A percentile compares a stretch with the other conserved stretches of the same genome.
Evolutionary conservation across 2,888 invertebrate genomes (phyloP).

Genomic region (Machimus rusticus): DNA sequence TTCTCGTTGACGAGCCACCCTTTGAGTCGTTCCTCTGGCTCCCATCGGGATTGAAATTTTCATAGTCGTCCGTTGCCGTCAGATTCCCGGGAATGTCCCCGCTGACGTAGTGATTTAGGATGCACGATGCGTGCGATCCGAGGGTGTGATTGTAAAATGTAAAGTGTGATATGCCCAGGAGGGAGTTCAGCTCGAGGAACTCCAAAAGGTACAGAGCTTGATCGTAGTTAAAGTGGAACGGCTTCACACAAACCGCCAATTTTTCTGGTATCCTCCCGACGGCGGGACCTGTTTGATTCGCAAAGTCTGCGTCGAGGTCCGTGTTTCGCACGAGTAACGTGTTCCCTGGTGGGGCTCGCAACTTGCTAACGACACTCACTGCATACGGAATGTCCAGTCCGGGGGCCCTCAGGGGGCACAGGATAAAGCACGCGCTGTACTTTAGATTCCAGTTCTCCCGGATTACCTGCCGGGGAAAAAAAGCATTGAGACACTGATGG

Average conservation of each 20-base stretch:
- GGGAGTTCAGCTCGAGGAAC: constrained; percentile 85
- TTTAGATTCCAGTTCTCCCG: constrained; percentile 94
- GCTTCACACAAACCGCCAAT: constrained; percentile 87
- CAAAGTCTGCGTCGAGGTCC: constrained; percentile 62
- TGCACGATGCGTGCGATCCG: constrained; percentile 79
- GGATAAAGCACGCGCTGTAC: constrained; percentile 88
- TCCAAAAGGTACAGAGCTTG: constrained; percentile 84
- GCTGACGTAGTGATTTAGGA: constrained; percentile 70
- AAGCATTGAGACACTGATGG: constrained; percentile 9
- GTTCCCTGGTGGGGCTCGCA: constrained; percentile 71
- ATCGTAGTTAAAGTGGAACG: constrained; percentile 88
- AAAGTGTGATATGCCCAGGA: constrained; percentile 86
- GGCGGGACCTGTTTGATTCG: constrained; percentile 52
- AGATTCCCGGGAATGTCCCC: constrained; percentile 58
- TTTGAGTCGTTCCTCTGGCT: background rate
- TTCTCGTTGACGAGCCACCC: background rate
- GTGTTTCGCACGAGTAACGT: constrained; percentile 71
- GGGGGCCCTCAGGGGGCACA: constrained; percentile 75
- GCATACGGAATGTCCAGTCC: constrained; percentile 70
- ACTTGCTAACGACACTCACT: constrained; percentile 74
- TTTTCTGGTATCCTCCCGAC: constrained; percentile 63
- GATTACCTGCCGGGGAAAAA: constrained; percentile 69
- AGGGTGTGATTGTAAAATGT: constrained; percentile 91
- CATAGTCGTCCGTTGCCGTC: constrained; percentile 54
- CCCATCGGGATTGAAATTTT: constrained; percentile 41